A percentile compares a stretch with the other conserved stretches of the same genome.
phyloP scores from a whole-genome alignment of 2,888 invertebrate genomes.

The Daptonema setosum region DNA sequence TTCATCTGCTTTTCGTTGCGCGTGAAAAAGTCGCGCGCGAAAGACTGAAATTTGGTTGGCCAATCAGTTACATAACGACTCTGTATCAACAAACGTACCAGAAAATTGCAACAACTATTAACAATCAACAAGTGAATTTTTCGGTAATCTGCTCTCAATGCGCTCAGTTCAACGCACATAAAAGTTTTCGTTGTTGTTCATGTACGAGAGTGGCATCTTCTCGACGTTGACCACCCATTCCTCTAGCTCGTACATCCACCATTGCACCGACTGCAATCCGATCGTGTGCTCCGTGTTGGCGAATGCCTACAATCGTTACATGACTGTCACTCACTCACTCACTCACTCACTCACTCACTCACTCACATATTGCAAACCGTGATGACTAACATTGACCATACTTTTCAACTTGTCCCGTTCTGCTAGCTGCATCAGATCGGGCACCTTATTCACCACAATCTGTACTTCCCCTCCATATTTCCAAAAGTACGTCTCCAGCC shows the following conservation, averaged over 20 bases:
- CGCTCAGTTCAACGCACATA: too few relatives aligned
- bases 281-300: conserved; percentile 24
- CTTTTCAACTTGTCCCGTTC: conserved; percentile 14
- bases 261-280: conserved; percentile 20
- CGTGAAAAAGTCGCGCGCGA: neutral
- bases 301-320: conserved; percentile 11
- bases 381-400: conserved; percentile 14
- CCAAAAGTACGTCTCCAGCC: conserved; percentile 21
- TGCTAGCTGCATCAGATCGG: conserved; percentile 16
- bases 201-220: neutral
- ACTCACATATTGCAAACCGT: neutral
- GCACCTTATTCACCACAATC: conserved; percentile 24
- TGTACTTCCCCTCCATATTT: conserved; percentile 20
- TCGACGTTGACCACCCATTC: conserved; percentile 6
- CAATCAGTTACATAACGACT: too few relatives aligned
- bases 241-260: conserved; percentile 25
- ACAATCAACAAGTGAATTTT: too few relatives aligned
- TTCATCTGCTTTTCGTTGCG: conserved; percentile 12
- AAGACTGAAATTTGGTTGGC: neutral
- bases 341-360: neutral
- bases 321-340: too few relatives aligned
- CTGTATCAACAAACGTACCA: too few relatives aligned
- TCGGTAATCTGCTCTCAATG: too few relatives aligned
- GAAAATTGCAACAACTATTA: too few relatives aligned
- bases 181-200: neutral